These are phyloP conservation scores for Crenuchus spilurus DNA, from an alignment of 2,797 vertebrate genomes.

Conservation along the genomic window DNA sequence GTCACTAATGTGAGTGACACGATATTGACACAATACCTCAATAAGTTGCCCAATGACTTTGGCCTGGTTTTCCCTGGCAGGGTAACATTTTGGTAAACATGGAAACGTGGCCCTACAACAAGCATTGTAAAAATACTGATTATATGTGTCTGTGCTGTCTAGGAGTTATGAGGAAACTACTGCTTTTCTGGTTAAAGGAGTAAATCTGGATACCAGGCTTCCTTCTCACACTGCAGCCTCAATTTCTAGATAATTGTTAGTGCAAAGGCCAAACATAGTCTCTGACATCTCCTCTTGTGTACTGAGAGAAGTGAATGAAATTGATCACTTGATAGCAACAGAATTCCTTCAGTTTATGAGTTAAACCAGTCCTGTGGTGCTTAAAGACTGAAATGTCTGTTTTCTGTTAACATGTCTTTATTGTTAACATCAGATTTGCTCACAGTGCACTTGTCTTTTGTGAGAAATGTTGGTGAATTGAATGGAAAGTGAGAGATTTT, in stretches of 20 bases:
- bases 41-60: no score
- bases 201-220: neutral
- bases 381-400: neutral
- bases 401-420: neutral
- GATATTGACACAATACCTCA: no score
- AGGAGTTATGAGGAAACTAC: no score
- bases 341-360: neutral
- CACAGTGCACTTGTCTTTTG: neutral
- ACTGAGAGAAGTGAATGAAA: neutral
- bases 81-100: no score
- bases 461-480: neutral
- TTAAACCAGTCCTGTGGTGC: neutral
- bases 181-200: no score
- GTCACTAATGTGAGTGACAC: no score
- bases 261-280: neutral
- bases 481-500: neutral
- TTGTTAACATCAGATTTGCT: neutral
- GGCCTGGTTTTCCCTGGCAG: no score
- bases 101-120: no score
- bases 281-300: neutral
- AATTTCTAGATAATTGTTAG: neutral
- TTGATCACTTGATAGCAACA: conserved; percentile 5
- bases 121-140: no score
- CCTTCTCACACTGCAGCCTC: neutral
- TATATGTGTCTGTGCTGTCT: no score